Evolutionary conservation across 2,888 invertebrate species (phyloP).

Genomic region (Caenorhabditis becei): DNA sequence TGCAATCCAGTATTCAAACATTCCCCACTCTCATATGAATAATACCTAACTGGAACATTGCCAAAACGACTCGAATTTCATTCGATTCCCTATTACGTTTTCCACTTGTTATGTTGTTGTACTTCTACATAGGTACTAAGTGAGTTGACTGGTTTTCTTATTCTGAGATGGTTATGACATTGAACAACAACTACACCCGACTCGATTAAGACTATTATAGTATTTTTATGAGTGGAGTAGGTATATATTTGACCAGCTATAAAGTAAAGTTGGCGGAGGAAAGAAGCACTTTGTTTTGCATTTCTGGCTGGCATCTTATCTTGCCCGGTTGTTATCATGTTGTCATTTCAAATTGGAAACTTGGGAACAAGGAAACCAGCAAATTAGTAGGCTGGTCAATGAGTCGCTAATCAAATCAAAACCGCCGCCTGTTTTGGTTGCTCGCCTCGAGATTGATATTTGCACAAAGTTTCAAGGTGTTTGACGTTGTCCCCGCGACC

Average conservation of each 20-base stretch:
- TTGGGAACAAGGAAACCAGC: background rate
- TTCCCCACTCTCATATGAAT: constrained; percentile 28
- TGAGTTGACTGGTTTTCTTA: too few relatives aligned
- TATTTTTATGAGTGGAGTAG: background rate
- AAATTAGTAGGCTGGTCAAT: constrained; percentile 1
- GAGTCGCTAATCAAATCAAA: constrained; percentile 29
- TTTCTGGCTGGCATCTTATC: background rate
- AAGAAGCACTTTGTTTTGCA: constrained; percentile 6
- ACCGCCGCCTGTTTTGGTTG: constrained; percentile 14
- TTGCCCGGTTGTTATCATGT: background rate
- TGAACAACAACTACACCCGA: too few relatives aligned
- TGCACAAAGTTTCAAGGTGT: constrained; percentile 58
- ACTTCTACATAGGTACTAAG: too few relatives aligned
- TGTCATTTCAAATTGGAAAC: too few relatives aligned
- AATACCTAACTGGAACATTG: constrained; percentile 50
- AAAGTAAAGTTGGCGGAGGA: background rate
- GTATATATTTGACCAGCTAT: constrained; percentile 4
- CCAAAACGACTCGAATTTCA: constrained; percentile 28
- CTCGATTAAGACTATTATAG: background rate
- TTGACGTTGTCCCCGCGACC: constrained; percentile 26
- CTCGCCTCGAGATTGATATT: constrained; percentile 35
- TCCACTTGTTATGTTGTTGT: too few relatives aligned
- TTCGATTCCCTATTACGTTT: constrained; percentile 10
- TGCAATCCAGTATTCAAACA: constrained; percentile 54
- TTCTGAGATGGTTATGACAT: too few relatives aligned